Base-by-base conservation (phyloP, 2,113 vertebrate species). In the Barbus barbus region DNA sequence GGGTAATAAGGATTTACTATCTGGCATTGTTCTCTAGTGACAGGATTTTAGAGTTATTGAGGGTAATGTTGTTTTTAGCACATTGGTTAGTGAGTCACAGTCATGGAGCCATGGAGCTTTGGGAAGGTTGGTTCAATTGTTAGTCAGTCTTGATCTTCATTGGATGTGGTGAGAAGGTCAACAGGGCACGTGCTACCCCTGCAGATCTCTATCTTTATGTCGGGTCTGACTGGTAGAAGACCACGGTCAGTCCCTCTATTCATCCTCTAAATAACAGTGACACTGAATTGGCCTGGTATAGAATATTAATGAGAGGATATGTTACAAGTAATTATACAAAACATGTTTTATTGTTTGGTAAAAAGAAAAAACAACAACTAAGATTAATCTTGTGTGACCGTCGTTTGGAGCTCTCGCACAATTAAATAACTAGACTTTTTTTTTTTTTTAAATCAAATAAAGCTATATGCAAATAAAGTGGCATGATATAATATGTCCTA, bases 171-270 rank as follows among this genome's bases (percentile, higher is more conserved):
- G 90, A 78, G 91, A 89, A 90, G 91, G 88, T 93, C 90, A 93
- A 85, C 77, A 76, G 60, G 90, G 85, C 83, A 85, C 84, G 85
- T 90, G 91, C 90, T 78, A 90, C 89, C 88, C 85, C 91, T 91
- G 92, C 93, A 94, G 92, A 94, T 94, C 86, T 90, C 87, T 93
- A 93, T 93, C 91, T 91, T 91, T 92, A 89, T 93, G 85, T 77
- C 51, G 46, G 78, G 86, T 82, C 75, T 86, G 33, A 38, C 13
- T 33, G 53, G 53, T n/a, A 58, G 22, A 58, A n/a, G 53, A 58
- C 22, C 76, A 81, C 41, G 6, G 46, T 5, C 26, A 26, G 6
- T 38, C 31, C 22, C 18, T 82, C 31, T 26, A 74, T 85, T 81
- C n/a, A 72, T 28, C 36, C n/a, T 58, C 20, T 71, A 58, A n/a